A percentile compares a stretch with the other conserved stretches of the same genome.
These are phyloP conservation scores for Abrostola tripartita DNA, from an alignment of 2,888 invertebrate species.

Conservation along the genomic window DNA sequence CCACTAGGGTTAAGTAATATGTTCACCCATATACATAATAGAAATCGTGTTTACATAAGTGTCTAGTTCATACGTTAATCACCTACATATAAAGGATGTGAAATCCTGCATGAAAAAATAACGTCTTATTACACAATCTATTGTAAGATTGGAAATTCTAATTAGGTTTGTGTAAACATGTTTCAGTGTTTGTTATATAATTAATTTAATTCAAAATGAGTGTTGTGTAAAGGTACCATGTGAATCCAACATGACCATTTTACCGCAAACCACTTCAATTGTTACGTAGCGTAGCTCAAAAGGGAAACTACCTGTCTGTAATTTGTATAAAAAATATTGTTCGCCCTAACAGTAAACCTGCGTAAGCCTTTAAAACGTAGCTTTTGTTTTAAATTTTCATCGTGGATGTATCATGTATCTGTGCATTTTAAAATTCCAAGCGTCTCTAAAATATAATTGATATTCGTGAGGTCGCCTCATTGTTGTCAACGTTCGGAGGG, in stretches of 20 bases:
- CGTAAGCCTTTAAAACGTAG: constrained; percentile 7
- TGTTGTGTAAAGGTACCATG: constrained; percentile 36
- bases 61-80: constrained; percentile 18
- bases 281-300: constrained; percentile 29
- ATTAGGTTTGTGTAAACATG: constrained; percentile 25
- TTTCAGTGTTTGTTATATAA: constrained; percentile 34
- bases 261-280: constrained; percentile 20
- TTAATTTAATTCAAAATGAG: constrained; percentile 27
- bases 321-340: constrained; percentile 18
- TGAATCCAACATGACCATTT: constrained; percentile 30
- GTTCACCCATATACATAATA: constrained; percentile 21
- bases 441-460: constrained; percentile 45
- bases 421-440: constrained; percentile 46
- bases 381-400: constrained; percentile 1
- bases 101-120: constrained; percentile 48
- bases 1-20: neutral
- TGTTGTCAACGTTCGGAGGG: constrained; percentile 49
- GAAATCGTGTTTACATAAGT: constrained; percentile 41
- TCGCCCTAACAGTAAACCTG: constrained; percentile 13
- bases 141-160: constrained; percentile 35
- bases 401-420: constrained; percentile 14
- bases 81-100: constrained; percentile 50
- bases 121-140: constrained; percentile 28
- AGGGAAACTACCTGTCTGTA: constrained; percentile 31
- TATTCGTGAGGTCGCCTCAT: constrained; percentile 52